phyloP scores from a whole-genome alignment of 2,888 invertebrate genomes.

The Schrankia costaestrigalis region DNA sequence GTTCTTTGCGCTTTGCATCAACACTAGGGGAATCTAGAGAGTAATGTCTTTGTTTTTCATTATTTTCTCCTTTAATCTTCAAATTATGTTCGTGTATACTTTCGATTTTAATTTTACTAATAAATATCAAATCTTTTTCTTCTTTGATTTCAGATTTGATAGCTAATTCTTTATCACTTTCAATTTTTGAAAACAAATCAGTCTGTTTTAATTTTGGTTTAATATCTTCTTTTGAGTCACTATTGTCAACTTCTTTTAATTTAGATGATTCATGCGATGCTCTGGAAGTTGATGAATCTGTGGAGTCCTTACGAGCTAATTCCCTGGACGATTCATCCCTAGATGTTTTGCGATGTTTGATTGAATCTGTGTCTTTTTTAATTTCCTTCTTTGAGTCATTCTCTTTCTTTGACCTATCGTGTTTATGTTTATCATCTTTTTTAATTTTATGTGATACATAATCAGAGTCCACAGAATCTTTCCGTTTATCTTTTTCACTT shows the following conservation, averaged over 20 bases:
- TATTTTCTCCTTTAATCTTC: constrained; percentile 55
- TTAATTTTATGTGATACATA: constrained; percentile 41
- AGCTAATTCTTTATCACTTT: constrained; percentile 69
- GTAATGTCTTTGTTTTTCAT: constrained; percentile 73
- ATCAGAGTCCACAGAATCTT: constrained; percentile 52
- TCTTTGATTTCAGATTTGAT: constrained; percentile 70
- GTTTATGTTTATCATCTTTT: constrained; percentile 76
- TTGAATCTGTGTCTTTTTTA: constrained; percentile 63
- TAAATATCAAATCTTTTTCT: constrained; percentile 53
- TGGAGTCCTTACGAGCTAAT: constrained; percentile 72
- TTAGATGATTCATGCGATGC: constrained; percentile 69
- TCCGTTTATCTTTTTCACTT: constrained; percentile 62
- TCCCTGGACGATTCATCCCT: constrained; percentile 68
- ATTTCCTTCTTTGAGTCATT: constrained; percentile 62
- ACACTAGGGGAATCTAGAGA: constrained; percentile 69
- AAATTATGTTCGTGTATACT: constrained; percentile 27
- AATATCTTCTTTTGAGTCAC: constrained; percentile 61
- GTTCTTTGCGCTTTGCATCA: constrained; percentile 80
- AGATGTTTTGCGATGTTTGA: constrained; percentile 65
- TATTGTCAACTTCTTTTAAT: constrained; percentile 58
- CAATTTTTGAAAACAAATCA: constrained; percentile 73
- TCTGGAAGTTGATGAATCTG: constrained; percentile 71
- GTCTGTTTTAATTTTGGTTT: constrained; percentile 60
- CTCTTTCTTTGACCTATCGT: constrained; percentile 65
- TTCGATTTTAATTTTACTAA: constrained; percentile 44